Evolutionary conservation across 2,113 vertebrate species (phyloP).

Genomic region (Syngnathoides biaculeatus): DNA sequence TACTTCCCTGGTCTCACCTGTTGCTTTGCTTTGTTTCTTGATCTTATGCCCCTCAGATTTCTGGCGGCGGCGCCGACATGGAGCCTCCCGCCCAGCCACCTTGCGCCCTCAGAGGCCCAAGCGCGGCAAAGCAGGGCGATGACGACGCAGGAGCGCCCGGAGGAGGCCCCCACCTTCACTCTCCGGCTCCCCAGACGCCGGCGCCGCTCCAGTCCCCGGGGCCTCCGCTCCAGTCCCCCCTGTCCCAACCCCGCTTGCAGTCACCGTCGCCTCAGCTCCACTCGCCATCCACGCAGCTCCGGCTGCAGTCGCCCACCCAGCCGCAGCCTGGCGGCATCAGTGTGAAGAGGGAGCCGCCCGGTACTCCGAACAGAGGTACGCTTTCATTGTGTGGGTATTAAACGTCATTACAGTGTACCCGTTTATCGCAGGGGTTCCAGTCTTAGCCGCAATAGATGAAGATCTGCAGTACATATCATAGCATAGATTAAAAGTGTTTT

Average conservation of each 20-base stretch:
- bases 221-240: conserved; percentile 53
- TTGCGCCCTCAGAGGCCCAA: conserved; percentile 78
- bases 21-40: conserved; percentile 7
- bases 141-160: conserved; percentile 44
- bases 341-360: conserved; percentile 78
- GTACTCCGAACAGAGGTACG: conserved; percentile 66
- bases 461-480: too few relatives aligned
- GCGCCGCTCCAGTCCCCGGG: conserved; percentile 49
- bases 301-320: conserved; percentile 58
- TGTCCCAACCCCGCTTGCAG: conserved; percentile 49
- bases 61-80: conserved; percentile 72
- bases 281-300: conserved; percentile 57
- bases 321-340: conserved; percentile 62
- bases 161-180: conserved; percentile 45
- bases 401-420: too few relatives aligned
- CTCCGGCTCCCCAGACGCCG: conserved; percentile 41
- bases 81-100: conserved; percentile 83
- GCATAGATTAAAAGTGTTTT: too few relatives aligned
- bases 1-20: not conserved
- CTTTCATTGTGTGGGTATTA: not conserved
- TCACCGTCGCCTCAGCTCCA: conserved; percentile 57
- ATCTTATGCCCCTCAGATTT: conserved; percentile 51
- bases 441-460: too few relatives aligned
- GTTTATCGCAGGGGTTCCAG: too few relatives aligned
- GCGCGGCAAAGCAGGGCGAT: conserved; percentile 65